Evolutionary conservation across 1,140 invertebrate genomes (phyloP).

Genomic region (Stegodyphus dumicola): DNA sequence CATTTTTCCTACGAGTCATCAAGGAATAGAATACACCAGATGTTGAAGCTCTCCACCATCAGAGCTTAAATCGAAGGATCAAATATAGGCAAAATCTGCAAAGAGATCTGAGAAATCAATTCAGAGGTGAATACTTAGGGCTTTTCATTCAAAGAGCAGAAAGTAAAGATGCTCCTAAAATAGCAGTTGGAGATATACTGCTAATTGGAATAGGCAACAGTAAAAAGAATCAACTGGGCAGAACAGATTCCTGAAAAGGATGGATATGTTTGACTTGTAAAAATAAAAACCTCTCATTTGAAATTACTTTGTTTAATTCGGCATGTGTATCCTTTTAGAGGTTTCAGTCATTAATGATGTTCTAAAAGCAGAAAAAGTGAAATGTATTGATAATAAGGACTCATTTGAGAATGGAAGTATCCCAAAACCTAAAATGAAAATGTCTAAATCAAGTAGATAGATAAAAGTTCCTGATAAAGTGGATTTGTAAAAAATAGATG

Average conservation of each 20-base stretch:
- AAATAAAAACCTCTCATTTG: background rate
- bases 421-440: too few relatives aligned
- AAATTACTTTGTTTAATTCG: background rate
- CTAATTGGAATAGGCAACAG: slow-evolving; percentile 4
- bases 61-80: background rate
- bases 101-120: slow-evolving; percentile 1
- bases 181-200: slow-evolving; percentile 12
- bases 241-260: slow-evolving; percentile 8
- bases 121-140: slow-evolving; percentile 9
- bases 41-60: slow-evolving; percentile 8
- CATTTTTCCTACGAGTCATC: slow-evolving; percentile 1
- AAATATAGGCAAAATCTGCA: background rate
- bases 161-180: background rate
- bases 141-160: slow-evolving; percentile 10
- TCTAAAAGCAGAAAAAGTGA: background rate
- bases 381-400: too few relatives aligned
- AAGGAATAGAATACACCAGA: background rate
- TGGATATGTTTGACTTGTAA: background rate
- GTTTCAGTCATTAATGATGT: background rate
- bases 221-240: slow-evolving; percentile 11
- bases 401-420: too few relatives aligned
- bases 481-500: too few relatives aligned
- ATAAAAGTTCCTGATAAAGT: too few relatives aligned
- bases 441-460: too few relatives aligned
- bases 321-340: slow-evolving; percentile 15